Evolutionary conservation across 2,888 invertebrate species (phyloP).

Genomic region (Hedychridium roseum): DNA sequence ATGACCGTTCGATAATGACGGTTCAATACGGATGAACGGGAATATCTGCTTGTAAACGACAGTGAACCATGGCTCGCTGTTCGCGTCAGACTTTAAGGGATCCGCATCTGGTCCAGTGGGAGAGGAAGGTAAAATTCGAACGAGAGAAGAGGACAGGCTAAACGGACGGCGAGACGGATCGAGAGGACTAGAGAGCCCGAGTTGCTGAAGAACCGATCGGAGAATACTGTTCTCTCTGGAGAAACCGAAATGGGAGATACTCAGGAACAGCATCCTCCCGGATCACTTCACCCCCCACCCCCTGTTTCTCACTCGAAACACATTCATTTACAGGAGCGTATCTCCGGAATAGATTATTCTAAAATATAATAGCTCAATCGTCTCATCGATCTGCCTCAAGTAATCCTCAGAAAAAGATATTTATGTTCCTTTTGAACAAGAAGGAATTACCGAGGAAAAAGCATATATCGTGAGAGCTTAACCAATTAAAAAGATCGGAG

Average conservation of each 20-base stretch:
- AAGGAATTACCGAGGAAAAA: too few relatives aligned
- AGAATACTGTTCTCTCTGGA: constrained; percentile 7
- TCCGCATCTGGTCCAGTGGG: constrained; percentile 19
- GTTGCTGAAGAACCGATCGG: constrained; percentile 21
- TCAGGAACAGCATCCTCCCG: constrained; percentile 10
- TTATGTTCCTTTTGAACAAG: too few relatives aligned
- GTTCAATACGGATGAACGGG: constrained; percentile 12
- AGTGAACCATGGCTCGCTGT: constrained; percentile 26
- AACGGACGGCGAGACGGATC: constrained; percentile 3
- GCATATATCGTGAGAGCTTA: too few relatives aligned
- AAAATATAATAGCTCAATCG: too few relatives aligned
- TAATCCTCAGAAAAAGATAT: too few relatives aligned
- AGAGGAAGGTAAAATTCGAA: constrained; percentile 35
- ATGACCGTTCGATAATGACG: too few relatives aligned
- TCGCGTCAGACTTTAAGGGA: constrained; percentile 27
- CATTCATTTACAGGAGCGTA: constrained; percentile 18
- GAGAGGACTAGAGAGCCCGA: constrained; percentile 18
- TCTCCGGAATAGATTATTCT: too few relatives aligned
- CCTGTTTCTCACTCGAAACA: constrained; percentile 10
- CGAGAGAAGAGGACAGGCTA: constrained; percentile 27
- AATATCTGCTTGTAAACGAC: constrained; percentile 19
- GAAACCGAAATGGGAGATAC: constrained; percentile 6
- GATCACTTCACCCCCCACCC: constrained; percentile 6
- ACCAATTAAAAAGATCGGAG: too few relatives aligned
- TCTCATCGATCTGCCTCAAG: too few relatives aligned